Evolutionary conservation across 2,797 vertebrate species (phyloP).

Genomic region (Falco cherrug): DNA sequence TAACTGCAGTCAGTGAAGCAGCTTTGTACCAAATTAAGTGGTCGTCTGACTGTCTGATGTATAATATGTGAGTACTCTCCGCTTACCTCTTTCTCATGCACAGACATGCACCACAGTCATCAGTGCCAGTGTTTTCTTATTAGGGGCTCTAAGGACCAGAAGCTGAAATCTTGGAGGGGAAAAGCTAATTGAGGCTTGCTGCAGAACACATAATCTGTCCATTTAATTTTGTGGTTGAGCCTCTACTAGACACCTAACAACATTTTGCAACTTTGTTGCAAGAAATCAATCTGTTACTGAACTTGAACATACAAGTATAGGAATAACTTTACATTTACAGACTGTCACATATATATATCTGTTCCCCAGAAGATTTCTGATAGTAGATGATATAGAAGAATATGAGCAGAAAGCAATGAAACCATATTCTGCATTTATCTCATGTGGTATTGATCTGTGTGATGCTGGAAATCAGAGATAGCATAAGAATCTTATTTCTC

Average conservation of each 20-base stretch:
- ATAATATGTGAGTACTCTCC: accelerated
- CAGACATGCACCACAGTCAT: not conserved
- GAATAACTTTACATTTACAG: not conserved
- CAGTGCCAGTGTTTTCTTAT: not conserved
- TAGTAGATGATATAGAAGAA: not conserved
- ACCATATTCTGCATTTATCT: not conserved
- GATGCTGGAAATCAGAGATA: not conserved
- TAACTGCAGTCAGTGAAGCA: not conserved
- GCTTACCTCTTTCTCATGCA: not conserved
- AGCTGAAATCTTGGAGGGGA: not conserved
- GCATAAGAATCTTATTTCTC: not conserved
- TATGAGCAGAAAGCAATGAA: not conserved
- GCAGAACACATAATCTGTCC: not conserved
- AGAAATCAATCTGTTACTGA: not conserved
- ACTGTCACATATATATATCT: not conserved
- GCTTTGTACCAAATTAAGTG: not conserved
- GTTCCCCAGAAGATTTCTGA: not conserved
- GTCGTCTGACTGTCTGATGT: not conserved
- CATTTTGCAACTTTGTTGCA: not conserved
- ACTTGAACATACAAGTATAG: not conserved
- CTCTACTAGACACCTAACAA: not conserved
- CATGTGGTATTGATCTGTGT: not conserved
- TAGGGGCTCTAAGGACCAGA: not conserved
- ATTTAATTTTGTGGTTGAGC: not conserved
- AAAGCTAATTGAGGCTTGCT: not conserved